These are phyloP conservation scores for Triplophysa siluroides DNA, from an alignment of 2,113 vertebrate species.

Conservation along the genomic window DNA sequence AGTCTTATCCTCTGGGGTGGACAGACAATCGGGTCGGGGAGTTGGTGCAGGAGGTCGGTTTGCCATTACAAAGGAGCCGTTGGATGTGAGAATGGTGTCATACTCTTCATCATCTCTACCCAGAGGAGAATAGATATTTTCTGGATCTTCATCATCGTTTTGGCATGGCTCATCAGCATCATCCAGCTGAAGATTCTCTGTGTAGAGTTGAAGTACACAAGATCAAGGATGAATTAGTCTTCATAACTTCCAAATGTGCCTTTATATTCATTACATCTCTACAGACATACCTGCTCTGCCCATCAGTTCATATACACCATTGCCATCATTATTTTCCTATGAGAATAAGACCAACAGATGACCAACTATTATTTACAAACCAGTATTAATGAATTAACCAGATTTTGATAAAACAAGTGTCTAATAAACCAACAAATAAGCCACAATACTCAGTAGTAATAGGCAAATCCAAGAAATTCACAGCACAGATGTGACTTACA, in stretches of 20 bases:
- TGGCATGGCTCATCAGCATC: constrained; percentile 35
- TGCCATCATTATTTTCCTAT: constrained; percentile 58
- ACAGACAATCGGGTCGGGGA: constrained; percentile 67
- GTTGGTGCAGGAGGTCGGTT: constrained; percentile 77
- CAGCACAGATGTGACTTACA: no score
- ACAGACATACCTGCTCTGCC: constrained; percentile 64
- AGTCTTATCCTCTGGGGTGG: constrained; percentile 58
- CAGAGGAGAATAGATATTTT: constrained; percentile 58
- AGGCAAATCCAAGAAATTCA: no score
- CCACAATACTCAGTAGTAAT: no score
- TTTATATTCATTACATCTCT: background rate
- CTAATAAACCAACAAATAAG: no score
- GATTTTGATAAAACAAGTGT: no score
- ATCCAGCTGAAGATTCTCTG: constrained; percentile 54
- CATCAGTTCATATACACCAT: constrained; percentile 69
- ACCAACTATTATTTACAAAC: background rate
- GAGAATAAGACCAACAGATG: constrained; percentile 50
- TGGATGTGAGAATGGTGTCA: constrained; percentile 64
- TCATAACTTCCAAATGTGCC: background rate
- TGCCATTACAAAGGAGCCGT: constrained; percentile 52
- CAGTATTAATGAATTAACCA: background rate
- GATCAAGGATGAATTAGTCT: background rate
- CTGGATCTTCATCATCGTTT: constrained; percentile 54
- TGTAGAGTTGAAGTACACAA: background rate
- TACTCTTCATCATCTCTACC: constrained; percentile 65